These are phyloP conservation scores for Myrmophylax atrothorax DNA, from an alignment of 2,113 vertebrate species.

Conservation along the genomic window DNA sequence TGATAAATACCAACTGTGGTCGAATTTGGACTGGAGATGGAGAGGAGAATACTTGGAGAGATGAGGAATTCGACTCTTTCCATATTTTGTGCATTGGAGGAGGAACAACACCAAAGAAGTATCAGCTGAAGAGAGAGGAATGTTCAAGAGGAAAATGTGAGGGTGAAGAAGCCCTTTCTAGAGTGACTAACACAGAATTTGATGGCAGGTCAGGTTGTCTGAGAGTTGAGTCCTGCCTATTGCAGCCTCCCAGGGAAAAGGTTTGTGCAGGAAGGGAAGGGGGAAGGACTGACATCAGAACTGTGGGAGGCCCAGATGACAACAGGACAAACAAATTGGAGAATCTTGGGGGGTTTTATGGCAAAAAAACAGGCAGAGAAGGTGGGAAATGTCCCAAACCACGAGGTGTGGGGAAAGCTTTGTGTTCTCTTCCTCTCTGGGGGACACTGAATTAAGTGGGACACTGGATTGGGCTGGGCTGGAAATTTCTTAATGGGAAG, in stretches of 20 bases:
- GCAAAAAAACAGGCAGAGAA: neutral
- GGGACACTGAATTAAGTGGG: neutral
- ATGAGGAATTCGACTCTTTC: neutral
- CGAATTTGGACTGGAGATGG: neutral
- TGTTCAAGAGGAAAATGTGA: neutral
- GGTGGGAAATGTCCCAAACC: fast-evolving
- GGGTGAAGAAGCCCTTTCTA: neutral
- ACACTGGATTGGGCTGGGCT: fast-evolving
- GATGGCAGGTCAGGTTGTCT: neutral
- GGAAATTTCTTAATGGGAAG: neutral
- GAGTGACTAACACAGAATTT: neutral
- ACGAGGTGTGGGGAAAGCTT: neutral
- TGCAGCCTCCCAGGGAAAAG: neutral
- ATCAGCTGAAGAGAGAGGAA: neutral
- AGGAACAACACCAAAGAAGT: neutral
- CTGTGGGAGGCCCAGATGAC: fast-evolving
- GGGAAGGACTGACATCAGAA: neutral
- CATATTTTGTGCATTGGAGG: neutral
- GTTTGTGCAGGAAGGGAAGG: neutral
- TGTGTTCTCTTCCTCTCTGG: neutral
- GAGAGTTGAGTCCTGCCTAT: neutral
- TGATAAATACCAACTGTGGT: neutral
- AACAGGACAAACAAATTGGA: neutral
- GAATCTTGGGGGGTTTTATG: fast-evolving
- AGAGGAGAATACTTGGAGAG: neutral